Conservation (phyloP, 2,113 vertebrate genomes). For the Uria aalge region DNA sequence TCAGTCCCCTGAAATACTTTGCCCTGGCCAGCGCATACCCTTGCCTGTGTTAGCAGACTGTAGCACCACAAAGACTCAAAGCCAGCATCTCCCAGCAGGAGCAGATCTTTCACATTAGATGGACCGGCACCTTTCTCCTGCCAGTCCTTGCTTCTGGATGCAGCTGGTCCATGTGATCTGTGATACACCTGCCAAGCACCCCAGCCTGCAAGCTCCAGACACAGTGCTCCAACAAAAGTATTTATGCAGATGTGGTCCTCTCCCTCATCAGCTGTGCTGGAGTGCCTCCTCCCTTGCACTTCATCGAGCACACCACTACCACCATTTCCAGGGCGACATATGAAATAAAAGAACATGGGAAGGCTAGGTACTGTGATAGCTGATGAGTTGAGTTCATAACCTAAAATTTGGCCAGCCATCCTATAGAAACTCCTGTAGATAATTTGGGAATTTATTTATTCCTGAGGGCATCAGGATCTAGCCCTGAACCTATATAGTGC, state of each 20-base stretch:
- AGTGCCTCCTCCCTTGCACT: background rate
- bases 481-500: background rate
- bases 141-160: background rate
- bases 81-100: background rate
- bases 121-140: background rate
- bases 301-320: background rate
- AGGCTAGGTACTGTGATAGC: accelerated
- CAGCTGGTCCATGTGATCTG: background rate
- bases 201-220: background rate
- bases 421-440: background rate
- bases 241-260: background rate
- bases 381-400: background rate
- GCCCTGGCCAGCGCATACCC: background rate
- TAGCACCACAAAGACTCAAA: background rate
- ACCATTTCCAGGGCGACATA: background rate
- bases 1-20: background rate
- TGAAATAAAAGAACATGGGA: background rate
- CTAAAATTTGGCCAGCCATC: background rate
- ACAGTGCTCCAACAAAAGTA: background rate
- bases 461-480: background rate
- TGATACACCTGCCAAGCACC: background rate
- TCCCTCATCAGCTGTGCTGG: background rate
- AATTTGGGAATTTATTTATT: background rate
- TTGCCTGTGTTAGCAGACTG: background rate
- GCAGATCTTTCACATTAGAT: background rate